Percentiles rank a stretch among this genome's conserved stretches.
Evolutionary conservation across 2,888 invertebrate genomes (phyloP).

Genomic region (Rhagonycha lutea): DNA sequence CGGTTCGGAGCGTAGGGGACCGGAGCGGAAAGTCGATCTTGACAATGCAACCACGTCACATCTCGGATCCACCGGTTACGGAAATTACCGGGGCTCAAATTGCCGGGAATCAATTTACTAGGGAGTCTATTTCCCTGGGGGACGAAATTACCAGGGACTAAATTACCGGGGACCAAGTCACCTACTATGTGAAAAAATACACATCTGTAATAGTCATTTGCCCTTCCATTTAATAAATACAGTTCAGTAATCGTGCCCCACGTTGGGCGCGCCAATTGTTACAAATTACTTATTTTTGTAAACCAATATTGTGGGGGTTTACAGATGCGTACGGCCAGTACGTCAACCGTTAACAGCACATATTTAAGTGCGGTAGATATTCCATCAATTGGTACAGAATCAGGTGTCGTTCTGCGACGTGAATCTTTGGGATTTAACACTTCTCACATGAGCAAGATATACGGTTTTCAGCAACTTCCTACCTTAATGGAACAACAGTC

Average conservation of each 20-base stretch:
- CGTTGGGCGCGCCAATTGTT: background rate
- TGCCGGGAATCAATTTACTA: too few species aligned
- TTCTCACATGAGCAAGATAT: background rate
- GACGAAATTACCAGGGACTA: too few species aligned
- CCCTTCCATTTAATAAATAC: too few species aligned
- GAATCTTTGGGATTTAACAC: background rate
- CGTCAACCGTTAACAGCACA: constrained; percentile 25
- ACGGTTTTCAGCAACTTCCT: constrained; percentile 22
- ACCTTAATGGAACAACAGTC: constrained; percentile 24
- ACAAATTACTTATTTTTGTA: background rate
- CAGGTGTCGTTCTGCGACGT: background rate
- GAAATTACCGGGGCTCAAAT: too few species aligned
- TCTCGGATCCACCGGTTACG: too few species aligned
- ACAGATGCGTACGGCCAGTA: constrained; percentile 9
- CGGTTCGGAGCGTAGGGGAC: too few species aligned
- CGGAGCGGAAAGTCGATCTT: too few species aligned
- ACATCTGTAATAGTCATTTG: too few species aligned
- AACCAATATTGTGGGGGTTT: background rate
- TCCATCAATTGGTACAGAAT: background rate
- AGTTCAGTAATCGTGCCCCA: background rate
- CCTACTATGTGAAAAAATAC: too few species aligned
- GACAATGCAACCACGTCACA: too few species aligned
- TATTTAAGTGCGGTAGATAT: constrained; percentile 35
- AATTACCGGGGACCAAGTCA: too few species aligned
- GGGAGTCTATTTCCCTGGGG: too few species aligned